phyloP scores from a whole-genome alignment of 1,140 invertebrate species.

The Drosophila chauvacae region DNA sequence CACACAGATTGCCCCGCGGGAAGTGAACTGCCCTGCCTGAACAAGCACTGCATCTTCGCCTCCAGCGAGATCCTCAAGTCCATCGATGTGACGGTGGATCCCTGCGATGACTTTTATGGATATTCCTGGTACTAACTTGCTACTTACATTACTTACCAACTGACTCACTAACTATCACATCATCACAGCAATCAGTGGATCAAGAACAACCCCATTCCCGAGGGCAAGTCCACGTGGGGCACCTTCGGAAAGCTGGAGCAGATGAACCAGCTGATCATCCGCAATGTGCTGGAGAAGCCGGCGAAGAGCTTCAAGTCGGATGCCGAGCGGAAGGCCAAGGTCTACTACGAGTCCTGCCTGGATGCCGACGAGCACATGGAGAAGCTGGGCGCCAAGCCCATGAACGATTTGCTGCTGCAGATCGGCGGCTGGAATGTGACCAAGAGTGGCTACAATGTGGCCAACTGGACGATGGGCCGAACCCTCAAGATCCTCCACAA shows the following conservation, averaged over 20 bases:
- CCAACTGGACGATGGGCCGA: constrained; percentile 91
- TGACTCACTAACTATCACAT: too few species aligned
- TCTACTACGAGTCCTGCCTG: constrained; percentile 97
- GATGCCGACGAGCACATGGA: constrained; percentile 97
- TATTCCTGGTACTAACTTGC: constrained; percentile 89
- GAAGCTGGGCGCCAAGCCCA: constrained; percentile 90
- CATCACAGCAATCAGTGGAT: constrained; percentile 92
- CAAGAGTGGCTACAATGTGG: constrained; percentile 86
- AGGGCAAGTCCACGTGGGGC: constrained; percentile 96
- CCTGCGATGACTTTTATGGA: constrained; percentile 97
- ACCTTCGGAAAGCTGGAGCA: constrained; percentile 97
- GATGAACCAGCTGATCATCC: constrained; percentile 96
- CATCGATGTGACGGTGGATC: constrained; percentile 92
- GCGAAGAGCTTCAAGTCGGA: constrained; percentile 88
- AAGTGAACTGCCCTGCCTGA: constrained; percentile 88
- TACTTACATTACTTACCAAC: too few species aligned
- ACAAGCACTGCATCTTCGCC: constrained; percentile 93
- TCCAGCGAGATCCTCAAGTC: constrained; percentile 93
- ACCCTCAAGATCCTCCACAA: constrained; percentile 93
- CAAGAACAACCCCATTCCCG: constrained; percentile 95
- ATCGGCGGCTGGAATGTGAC: constrained; percentile 92
- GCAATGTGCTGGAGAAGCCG: constrained; percentile 92
- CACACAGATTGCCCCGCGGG: constrained; percentile 49
- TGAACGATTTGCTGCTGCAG: constrained; percentile 90
- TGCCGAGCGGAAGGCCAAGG: constrained; percentile 94